Evolutionary conservation across 2,888 invertebrate species (phyloP), one percentile per base, ranked within the genome.

Genomic region (Lasioglossum leucozonium): DNA sequence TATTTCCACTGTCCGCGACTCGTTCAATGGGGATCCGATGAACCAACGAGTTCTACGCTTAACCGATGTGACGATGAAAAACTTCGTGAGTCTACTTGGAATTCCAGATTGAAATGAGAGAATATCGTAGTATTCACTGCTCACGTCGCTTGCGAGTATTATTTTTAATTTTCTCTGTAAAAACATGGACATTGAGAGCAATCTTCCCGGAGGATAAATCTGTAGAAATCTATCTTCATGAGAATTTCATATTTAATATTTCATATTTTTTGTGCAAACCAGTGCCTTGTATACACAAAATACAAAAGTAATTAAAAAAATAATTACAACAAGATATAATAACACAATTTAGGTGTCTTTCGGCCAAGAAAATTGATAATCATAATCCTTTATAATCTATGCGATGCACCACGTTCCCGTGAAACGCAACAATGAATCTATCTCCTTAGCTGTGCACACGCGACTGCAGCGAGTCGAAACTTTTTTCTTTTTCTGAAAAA

Each of bases 31-130:
- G n/a, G 30, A n/a, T 47, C 42, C 71, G 47, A 47, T 47, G 42
- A 78, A 44, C 74, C 62, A 82, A 78, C 62, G 65, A 65, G 67
- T 65, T 37, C 16, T 34, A 42, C 37, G n/a, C 16, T 79, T 51
- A 26, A 6, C 30, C 72, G 51, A 22, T 22, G 37, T 22, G 42
- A 26, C 6, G 44, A 69, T 16, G 37, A 13, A 40, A 22, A 69
- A 67, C 18, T 37, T 42, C 13, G 18, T 34, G 37, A 16, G 6
- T 47, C 18, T 26, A 69, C 69, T 47, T 51, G 4, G 18, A 69
- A 26, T 37, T 69, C 18, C 37, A n/a, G 37, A 18, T 69, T 22
- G 8, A 51, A 30, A 11, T 18, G 37, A 55, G 13, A 37, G 37
- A 22, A 67, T 37, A 18, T 22, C 37, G 37, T 65, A 37, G 37